Evolutionary conservation across 2,888 invertebrate species (phyloP), one percentile per base, ranked within the genome.

Genomic region (Chrysodeixis includens): DNA sequence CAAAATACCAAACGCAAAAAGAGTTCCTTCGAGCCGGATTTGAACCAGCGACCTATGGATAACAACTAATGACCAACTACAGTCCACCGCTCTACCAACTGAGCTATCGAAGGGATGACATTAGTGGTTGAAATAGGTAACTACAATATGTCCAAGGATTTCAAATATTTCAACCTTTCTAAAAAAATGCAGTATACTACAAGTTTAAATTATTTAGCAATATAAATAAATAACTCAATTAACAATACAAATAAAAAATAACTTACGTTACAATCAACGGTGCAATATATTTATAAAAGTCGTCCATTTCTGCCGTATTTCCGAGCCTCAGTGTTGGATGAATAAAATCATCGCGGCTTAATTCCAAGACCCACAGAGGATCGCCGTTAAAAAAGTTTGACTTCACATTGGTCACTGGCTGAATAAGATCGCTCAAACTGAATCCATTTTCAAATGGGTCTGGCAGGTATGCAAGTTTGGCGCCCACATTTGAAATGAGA

Each of bases 11-110:
- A 61, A 40, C 12, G 6, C 66, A 67, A 81, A 80, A 80, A 73
- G 35, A 60, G 64, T 51, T 95, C 95, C 95, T 95, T 95, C 95
- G 95, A 95, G 94, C 95, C 95, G 95, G 95, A 95, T 95, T 95
- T 95, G 95, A 95, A 96, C 95, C 95, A 95, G 96, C 94, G 95
- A 96, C 96, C 95, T 95, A 96, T 96, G 95, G 95, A 95, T 95
- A 10, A 54, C 81, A 74, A 72, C 74, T 58, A 20, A 12, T 6
- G 66, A 75, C n/a, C 91, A 83, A 62, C 93, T 93, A 94, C 93
- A 94, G 94, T 94, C 94, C 94, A 95, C 95, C 95, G 94, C 95
- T 95, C 95, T 95, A 95, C 95, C 95, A 94, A 95, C 95, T 95
- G 95, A 95, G 95, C 95, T 95, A 95, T 95, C 94, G 94, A 94